Conservation (phyloP, 2,888 invertebrate genomes). For the Rutpela maculata region DNA sequence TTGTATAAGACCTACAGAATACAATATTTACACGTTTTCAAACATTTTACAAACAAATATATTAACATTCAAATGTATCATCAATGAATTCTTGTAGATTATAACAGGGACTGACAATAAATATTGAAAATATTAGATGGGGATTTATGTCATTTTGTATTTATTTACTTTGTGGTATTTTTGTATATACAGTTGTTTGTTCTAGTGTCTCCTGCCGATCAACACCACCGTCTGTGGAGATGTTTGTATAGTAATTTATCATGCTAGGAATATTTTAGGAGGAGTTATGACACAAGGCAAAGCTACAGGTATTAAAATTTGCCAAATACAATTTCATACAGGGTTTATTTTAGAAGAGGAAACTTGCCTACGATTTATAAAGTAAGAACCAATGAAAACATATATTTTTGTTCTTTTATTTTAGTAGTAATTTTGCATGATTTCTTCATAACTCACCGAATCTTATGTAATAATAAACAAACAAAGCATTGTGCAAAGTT, state of each 20-base stretch:
- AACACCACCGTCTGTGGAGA: constrained; percentile 90
- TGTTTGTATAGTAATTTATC: constrained; percentile 86
- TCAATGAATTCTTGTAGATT: too few relatives aligned
- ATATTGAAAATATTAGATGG: background rate
- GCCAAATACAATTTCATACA: constrained; percentile 92
- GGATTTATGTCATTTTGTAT: too few relatives aligned
- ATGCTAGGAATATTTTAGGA: constrained; percentile 91
- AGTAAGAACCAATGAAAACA: constrained; percentile 69
- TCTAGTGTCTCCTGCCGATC: constrained; percentile 78
- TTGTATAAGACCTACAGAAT: too few relatives aligned
- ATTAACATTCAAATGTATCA: too few relatives aligned
- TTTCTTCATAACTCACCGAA: background rate
- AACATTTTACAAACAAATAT: too few relatives aligned
- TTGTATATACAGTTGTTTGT: constrained; percentile 10
- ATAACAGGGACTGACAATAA: too few relatives aligned
- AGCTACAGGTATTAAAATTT: constrained; percentile 89
- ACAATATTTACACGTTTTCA: too few relatives aligned
- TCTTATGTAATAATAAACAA: background rate
- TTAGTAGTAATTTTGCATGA: background rate
- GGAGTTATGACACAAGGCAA: constrained; percentile 81
- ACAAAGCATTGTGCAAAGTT: background rate
- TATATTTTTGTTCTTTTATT: background rate
- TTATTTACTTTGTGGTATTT: background rate
- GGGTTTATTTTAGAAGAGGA: constrained; percentile 88
- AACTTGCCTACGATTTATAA: constrained; percentile 84